Evolutionary conservation across 2,888 invertebrate species (phyloP), one percentile per base, ranked within the genome.

Genomic region (Tetranychus truncatus): DNA sequence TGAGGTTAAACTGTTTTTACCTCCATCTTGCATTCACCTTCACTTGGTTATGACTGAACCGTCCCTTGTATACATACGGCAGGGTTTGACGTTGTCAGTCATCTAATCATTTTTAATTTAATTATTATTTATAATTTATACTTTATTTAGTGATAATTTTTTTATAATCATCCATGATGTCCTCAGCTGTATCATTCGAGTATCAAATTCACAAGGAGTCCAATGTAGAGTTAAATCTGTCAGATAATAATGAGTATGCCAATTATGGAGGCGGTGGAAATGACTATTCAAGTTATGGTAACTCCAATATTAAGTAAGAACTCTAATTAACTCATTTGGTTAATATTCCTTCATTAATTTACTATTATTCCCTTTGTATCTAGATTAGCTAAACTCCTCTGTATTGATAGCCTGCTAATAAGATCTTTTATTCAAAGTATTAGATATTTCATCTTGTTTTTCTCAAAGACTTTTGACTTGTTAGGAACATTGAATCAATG

Each of bases 241-340:
- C 34, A 34, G 55, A 55, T 15, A 55, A 55, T 15, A 55, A 55
- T 7, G 55, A 55, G 9, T 55, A 55, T 55, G 15, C 55, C 9
- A 55, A 55, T 15, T 55, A 55, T 55, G 55, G 55, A 15, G 55
- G 55, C 9, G 55, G 55, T 55, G 55, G 55, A 55, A 55, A 55
- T 55, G 55, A 55, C 55, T 55, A 55, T 55, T 55, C 55, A 55
- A 55, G 55, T 55, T 55, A 55, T 55, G 55, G 55, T 55, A 55
- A 55, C 55, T 55, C 55, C 9, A 55, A 9, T 15, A 55, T 15
- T 55, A 55, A 55, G 55, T 55, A 55, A 55, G 55, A 5, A 4
- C 34, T 34, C 34, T 34, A 55, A 55, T 55, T 55, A 55, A 55
- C 34, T 34, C 34, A 5, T 34, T 34, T 34, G 34, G 34, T 5